Evolutionary conservation across 2,113 vertebrate species (phyloP), one percentile per base, ranked within the genome.

Genomic region (Mellivora capensis): DNA sequence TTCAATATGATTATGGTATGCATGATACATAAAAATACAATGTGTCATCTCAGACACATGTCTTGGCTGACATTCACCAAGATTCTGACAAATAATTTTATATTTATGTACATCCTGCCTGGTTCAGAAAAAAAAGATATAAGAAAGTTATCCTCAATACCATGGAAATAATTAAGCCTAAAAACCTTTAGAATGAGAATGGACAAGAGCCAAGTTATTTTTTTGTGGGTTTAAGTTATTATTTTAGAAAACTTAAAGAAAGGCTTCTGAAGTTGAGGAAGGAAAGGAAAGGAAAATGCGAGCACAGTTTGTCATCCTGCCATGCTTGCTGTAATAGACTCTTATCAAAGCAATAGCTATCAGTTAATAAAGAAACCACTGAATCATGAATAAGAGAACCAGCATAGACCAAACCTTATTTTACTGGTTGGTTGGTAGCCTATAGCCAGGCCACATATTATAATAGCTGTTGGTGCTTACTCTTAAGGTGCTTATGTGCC

Each of bases 201-300:
- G 79, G 27, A 61, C 20, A 29, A 90, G 64, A 92, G 47, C 47
- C 88, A 87, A 62, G 34, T 80, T 69, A 25, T 87, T 42, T 44
- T 44, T 10, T 11, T 52, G 59, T 61, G 25, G 8, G 57, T 88
- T 71, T 4, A 71, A 93, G 64, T 84, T 77, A 47, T 72, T 91
- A 61, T 42, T 29, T 89, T 84, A 96, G 80, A 59, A 96, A 90
- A 93, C 37, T 81, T 83, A 62, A 93, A 81, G 47, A 69, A 93
- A 81, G 47, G 52, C 54, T 89, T 86, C 84, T 64, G 59, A 23
- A 84, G 25, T 82, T 39, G 37, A 85, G 3, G 59, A 61, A 61
- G 23, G 37, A 67, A 17, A 31, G 7, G 57, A 61, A 2, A 42
- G 83, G 44, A 47, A 67, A 72, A 39, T 69, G 42, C 25, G 21